Percentiles rank a stretch among this genome's conserved stretches.
phyloP scores from a whole-genome alignment of 53 echinoderm and acorn worm species.

The Hippasteria phrygiana region DNA sequence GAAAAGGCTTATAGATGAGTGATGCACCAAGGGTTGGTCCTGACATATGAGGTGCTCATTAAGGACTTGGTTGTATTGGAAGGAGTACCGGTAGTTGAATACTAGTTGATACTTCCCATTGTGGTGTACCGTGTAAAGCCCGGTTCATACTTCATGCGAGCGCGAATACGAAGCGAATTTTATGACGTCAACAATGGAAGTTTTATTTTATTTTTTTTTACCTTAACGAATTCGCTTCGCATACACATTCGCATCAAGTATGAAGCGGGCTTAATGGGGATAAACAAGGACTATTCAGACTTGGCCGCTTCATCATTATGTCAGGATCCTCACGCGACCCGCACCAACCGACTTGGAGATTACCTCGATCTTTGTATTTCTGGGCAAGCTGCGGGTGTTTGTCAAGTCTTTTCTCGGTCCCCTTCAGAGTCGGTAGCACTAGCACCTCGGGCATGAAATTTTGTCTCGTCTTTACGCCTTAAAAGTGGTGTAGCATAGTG shows the following conservation, averaged over 20 bases:
- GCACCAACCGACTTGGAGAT: slow-evolving; percentile 23
- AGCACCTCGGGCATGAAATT: neutral
- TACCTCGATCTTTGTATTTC: slow-evolving; percentile 21
- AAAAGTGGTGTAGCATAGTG: slow-evolving; percentile 45
- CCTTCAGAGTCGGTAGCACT: slow-evolving; percentile 1
- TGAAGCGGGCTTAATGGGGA: too few relatives aligned
- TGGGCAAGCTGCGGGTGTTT: neutral
- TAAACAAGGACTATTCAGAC: slow-evolving; percentile 26
- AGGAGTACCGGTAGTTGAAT: slow-evolving; percentile 16
- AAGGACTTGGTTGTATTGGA: slow-evolving; percentile 2
- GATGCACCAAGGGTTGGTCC: too few relatives aligned
- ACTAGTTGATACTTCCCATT: slow-evolving; percentile 24
- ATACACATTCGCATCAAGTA: too few relatives aligned
- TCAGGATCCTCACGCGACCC: slow-evolving; percentile 13
- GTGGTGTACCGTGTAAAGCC: slow-evolving; percentile 37
- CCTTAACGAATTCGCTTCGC: too few relatives aligned
- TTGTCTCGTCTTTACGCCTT: neutral
- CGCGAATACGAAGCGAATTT: too few relatives aligned
- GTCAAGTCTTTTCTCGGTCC: neutral
- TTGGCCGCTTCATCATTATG: slow-evolving; percentile 2
- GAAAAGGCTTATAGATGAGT: too few relatives aligned
- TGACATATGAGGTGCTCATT: slow-evolving; percentile 21
- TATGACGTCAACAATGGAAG: too few relatives aligned
- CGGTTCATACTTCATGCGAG: too few relatives aligned
- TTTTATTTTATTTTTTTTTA: too few relatives aligned